Conservation (phyloP, 2,797 vertebrate species). For the Falco naumanni region DNA sequence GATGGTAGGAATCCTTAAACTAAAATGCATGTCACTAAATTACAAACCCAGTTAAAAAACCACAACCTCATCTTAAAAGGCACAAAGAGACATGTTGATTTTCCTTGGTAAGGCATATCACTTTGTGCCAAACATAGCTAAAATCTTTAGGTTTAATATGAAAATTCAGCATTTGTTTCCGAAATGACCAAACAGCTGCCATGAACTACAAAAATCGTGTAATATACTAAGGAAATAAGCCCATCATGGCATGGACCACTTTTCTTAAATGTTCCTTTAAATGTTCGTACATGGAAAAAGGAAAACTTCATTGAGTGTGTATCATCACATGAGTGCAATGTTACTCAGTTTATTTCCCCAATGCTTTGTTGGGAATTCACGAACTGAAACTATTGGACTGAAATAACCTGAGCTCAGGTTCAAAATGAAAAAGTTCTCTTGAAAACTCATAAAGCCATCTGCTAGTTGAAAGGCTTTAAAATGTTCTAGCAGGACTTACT, state of each 20-base stretch:
- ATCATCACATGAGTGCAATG: neutral
- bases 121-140: neutral
- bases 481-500: neutral
- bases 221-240: neutral
- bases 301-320: neutral
- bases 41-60: neutral
- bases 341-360: neutral
- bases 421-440: neutral
- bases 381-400: neutral
- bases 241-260: neutral
- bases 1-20: neutral
- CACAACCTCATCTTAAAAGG: neutral
- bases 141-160: neutral
- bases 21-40: neutral
- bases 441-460: neutral
- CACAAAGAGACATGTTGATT: neutral
- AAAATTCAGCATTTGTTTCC: neutral
- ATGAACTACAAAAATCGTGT: neutral
- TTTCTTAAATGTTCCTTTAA: neutral
- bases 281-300: neutral
- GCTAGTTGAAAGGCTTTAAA: slow-evolving; percentile 17
- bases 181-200: neutral
- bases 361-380: neutral
- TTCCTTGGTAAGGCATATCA: neutral
- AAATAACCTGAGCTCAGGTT: neutral